Evolutionary conservation across 2,113 vertebrate genomes (phyloP), one percentile per base, ranked within the genome.

Genomic region (Piliocolobus tephrosceles): DNA sequence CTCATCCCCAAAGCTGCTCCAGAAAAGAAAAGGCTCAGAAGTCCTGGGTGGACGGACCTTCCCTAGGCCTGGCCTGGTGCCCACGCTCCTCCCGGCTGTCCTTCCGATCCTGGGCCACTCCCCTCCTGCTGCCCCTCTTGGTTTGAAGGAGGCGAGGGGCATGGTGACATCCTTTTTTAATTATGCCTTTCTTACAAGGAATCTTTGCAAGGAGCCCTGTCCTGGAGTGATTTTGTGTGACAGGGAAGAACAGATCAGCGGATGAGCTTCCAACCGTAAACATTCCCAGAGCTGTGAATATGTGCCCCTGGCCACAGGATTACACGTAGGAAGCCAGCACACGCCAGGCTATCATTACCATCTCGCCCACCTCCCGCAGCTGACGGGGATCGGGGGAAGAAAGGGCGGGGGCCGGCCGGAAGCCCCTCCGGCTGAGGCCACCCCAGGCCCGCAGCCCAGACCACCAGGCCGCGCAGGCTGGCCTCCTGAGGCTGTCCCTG

Each of bases 401-500:
- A 16, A 0, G 23, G 6, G 70, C 30, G 10, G 55, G 79, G 45
- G 81, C 27, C 1, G 16, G 88, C 90, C 27, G 35, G 84, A 86
- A 87, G 92, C 8, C 8, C 38, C 32, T 35, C 9, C 1, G 61
- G 64, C n/a, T 8, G 14, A 5, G 20, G 83, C 57, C 38, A 45
- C 89, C 50, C 55, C 55, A 72, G 83, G 93, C 95, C 94, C 3
- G 0, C 3, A n/a, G 79, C 38, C 57, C 1, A 17, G 94, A 11
- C 88, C 90, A 57, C 0, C 8, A 17, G 96, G 61, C 22, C 18
- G 45, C 27, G 18, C 43, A 18, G 85, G 86, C 70, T 1, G 88
- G 86, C 64, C 57, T 75, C 89, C 92, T 1, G 0, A 91, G 89
- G 91, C 86, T 6, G 58, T 79, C 84, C 25, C 94, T 97, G 45